These are phyloP conservation scores for Momotus momota DNA, from an alignment of 2,797 vertebrate genomes.

Conservation along the genomic window DNA sequence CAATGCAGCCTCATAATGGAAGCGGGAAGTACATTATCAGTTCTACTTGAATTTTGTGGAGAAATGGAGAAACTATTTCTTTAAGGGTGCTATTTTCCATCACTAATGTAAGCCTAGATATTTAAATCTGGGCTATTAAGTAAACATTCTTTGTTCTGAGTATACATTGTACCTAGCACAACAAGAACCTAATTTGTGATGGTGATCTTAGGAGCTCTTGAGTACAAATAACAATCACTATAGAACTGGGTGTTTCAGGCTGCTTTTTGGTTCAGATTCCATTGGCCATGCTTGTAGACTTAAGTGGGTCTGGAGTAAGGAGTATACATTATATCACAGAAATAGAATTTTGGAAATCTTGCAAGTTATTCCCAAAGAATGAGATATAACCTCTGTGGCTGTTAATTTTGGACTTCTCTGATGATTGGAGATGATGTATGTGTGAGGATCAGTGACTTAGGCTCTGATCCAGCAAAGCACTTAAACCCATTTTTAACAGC, in stretches of 20 bases:
- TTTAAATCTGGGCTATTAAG: neutral
- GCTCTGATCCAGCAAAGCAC: conserved; percentile 63
- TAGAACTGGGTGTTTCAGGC: neutral
- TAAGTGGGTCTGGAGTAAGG: neutral
- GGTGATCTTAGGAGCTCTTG: neutral
- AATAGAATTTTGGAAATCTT: conserved; percentile 18
- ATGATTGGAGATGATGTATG: neutral
- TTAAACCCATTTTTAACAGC: conserved; percentile 44
- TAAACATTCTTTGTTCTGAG: conserved; percentile 29
- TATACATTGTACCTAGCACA: conserved; percentile 16
- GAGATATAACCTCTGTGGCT: neutral
- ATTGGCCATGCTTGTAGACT: neutral
- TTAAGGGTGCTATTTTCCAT: neutral
- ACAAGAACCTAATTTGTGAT: neutral
- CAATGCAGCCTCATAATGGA: neutral
- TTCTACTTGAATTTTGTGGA: neutral
- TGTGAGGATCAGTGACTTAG: conserved; percentile 16
- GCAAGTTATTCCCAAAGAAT: neutral
- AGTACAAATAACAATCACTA: neutral
- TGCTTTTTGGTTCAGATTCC: neutral
- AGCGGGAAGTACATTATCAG: neutral
- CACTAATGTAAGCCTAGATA: neutral
- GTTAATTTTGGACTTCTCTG: conserved; percentile 22
- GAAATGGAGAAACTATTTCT: neutral
- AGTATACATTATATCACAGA: neutral